Base-by-base conservation (phyloP, 2,888 invertebrate genomes). In the Troglohyphantes excavatus region DNA sequence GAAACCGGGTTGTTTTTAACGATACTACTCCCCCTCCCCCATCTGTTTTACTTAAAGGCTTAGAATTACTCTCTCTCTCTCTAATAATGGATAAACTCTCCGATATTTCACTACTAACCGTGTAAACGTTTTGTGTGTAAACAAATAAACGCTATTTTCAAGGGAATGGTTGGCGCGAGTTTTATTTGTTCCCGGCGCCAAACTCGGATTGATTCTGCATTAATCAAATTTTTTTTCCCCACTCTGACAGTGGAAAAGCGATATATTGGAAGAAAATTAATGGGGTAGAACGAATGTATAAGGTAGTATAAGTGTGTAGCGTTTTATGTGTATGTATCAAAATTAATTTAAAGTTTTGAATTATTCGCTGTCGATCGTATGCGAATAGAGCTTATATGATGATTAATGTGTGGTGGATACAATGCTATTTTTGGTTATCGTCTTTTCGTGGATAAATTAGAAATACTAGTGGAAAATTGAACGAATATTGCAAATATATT, bases 131-230 rank as follows among this genome's bases (percentile, higher is more conserved):
- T n/a, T 21, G 26, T 6, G 75, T 19, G 61, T 63, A 68, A 72
- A 59, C 21, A 85, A 85, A 73, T 72, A 73, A 67, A 26, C 19
- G 33, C 59, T 33, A 21, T 33, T 23, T 61, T 29, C 26, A 2
- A 7, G 11, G 59, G 53, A 46, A 17, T 23, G 5, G 26, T 21
- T 2, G 26, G 43, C n/a, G 23, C 13, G 17, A 33, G 43, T 43
- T 63, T 78, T 65, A 39, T 65, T 33, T 26, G 43, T 67, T 81
- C 17, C 13, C n/a, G 53, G 5, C 53, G 53, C 19, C 59, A 59
- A 53, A 59, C 39, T 2, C 53, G 17, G 68, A 85, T 85, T 85
- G 84, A 85, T 85, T 85, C 53, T 76, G n/a, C 75, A 85, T 85
- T 85, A 85, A 85, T 85, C 84, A 85, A 43, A 65, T 6, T 75